Percentiles rank a stretch among this genome's conserved stretches.
phyloP scores from a whole-genome alignment of 2,888 invertebrate species.

The Melikaiella ostensackeni region DNA sequence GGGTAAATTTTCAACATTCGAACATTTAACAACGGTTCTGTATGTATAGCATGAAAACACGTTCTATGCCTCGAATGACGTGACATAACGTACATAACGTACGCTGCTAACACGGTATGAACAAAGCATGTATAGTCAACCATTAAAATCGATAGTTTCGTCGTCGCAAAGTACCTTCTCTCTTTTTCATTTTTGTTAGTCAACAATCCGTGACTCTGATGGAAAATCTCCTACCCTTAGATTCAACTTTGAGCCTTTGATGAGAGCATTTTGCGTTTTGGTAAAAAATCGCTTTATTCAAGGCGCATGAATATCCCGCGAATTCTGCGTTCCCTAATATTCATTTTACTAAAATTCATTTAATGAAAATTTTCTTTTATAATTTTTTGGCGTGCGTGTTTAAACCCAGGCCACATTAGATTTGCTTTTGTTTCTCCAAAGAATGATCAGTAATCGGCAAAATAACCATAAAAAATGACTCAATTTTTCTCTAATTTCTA shows the following conservation, averaged over 20 bases:
- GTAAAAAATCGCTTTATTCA: too few species aligned
- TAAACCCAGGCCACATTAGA: too few species aligned
- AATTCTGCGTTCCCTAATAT: too few species aligned
- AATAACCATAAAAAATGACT: too few species aligned
- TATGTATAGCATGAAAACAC: not conserved
- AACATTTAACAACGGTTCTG: not conserved
- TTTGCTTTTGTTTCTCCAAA: too few species aligned
- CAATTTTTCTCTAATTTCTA: too few species aligned
- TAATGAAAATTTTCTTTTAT: too few species aligned
- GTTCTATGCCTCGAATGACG: not conserved
- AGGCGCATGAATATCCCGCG: too few species aligned
- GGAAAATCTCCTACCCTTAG: not conserved
- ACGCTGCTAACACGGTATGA: not conserved
- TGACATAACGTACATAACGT: not conserved
- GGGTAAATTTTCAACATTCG: not conserved
- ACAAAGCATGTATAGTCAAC: not conserved
- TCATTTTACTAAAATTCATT: too few species aligned
- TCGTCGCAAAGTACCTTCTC: not conserved
- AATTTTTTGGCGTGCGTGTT: too few species aligned
- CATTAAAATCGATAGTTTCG: slow-evolving; percentile 17
- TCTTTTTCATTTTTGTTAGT: not conserved
- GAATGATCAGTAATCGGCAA: too few species aligned
- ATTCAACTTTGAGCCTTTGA: not conserved
- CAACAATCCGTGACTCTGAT: not conserved
- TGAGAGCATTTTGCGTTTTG: too few species aligned